Percentiles rank a stretch among this genome's conserved stretches.
phyloP scores from a whole-genome alignment of 2,888 invertebrate genomes.

The Athalia cordata region DNA sequence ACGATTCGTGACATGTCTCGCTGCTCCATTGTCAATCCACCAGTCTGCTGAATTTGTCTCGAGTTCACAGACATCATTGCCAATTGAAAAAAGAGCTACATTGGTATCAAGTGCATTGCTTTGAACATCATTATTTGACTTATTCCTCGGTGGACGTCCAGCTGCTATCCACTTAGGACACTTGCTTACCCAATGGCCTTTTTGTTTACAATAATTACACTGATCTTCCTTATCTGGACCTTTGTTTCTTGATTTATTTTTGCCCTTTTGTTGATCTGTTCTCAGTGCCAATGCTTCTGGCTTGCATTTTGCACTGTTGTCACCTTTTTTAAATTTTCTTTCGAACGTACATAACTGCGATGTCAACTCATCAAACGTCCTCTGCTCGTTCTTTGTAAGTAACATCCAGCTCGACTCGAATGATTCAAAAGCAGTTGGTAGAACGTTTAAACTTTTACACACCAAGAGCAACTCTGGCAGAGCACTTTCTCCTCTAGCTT shows the following conservation, averaged over 20 bases:
- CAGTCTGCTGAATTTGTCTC: slow-evolving; percentile 50
- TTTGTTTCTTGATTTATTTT: slow-evolving; percentile 9
- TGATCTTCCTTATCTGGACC: slow-evolving; percentile 46
- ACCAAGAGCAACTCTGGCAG: slow-evolving; percentile 58
- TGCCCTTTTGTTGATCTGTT: neutral
- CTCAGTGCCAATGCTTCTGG: slow-evolving; percentile 18
- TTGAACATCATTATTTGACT: neutral
- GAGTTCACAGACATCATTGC: slow-evolving; percentile 48
- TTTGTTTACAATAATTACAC: slow-evolving; percentile 54
- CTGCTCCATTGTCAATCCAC: slow-evolving; percentile 65
- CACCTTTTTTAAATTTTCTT: slow-evolving; percentile 50
- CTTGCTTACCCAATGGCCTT: slow-evolving; percentile 46
- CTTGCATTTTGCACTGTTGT: slow-evolving; percentile 6
- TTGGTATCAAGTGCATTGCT: slow-evolving; percentile 38
- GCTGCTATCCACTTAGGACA: slow-evolving; percentile 58
- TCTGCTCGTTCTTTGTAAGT: slow-evolving; percentile 55
- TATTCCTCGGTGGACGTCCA: slow-evolving; percentile 46
- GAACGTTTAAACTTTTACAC: slow-evolving; percentile 57
- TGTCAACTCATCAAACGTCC: slow-evolving; percentile 55
- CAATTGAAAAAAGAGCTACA: slow-evolving; percentile 47
- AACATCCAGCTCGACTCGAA: slow-evolving; percentile 60
- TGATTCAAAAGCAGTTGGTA: slow-evolving; percentile 51
- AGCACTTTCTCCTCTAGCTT: slow-evolving; percentile 53
- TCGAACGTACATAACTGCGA: slow-evolving; percentile 54
- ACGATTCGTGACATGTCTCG: slow-evolving; percentile 59